Conservation (phyloP, 1,140 invertebrate genomes). For the Acromyrmex echinatior region DNA sequence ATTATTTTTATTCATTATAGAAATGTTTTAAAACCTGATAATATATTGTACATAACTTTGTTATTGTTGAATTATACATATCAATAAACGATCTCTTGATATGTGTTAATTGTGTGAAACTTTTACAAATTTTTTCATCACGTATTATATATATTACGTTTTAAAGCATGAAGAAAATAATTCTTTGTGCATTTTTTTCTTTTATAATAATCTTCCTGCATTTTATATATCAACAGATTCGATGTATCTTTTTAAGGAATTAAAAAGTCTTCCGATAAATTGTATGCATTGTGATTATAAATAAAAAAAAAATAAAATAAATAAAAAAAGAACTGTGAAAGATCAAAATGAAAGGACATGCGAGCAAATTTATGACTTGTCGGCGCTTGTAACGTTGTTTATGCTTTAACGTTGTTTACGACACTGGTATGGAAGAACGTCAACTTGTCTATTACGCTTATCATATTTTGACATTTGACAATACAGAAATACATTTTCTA, state of each 20-base stretch:
- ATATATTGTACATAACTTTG: neutral
- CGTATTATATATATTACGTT: neutral
- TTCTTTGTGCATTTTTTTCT: neutral
- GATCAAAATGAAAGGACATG: constrained; percentile 55
- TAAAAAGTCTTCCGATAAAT: constrained; percentile 12
- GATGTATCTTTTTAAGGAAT: neutral
- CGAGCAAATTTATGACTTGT: constrained; percentile 78
- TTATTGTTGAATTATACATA: neutral
- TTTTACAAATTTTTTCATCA: neutral
- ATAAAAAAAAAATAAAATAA: neutral
- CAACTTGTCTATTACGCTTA: constrained; percentile 43
- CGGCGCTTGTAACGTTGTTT: constrained; percentile 75
- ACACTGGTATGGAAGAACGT: constrained; percentile 19
- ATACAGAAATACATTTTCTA: constrained; percentile 40
- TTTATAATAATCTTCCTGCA: neutral
- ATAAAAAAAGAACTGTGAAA: constrained; percentile 32
- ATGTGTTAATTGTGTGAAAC: neutral
- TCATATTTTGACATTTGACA: constrained; percentile 40
- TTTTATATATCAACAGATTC: neutral
- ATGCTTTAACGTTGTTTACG: neutral
- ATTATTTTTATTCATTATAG: neutral
- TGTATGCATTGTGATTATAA: neutral
- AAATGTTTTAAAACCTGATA: constrained; percentile 1
- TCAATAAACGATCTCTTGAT: neutral
- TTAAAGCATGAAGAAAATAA: neutral